Evolutionary conservation across 2,797 vertebrate genomes (phyloP), one percentile per base, ranked within the genome.

Genomic region (Psittacula echo): DNA sequence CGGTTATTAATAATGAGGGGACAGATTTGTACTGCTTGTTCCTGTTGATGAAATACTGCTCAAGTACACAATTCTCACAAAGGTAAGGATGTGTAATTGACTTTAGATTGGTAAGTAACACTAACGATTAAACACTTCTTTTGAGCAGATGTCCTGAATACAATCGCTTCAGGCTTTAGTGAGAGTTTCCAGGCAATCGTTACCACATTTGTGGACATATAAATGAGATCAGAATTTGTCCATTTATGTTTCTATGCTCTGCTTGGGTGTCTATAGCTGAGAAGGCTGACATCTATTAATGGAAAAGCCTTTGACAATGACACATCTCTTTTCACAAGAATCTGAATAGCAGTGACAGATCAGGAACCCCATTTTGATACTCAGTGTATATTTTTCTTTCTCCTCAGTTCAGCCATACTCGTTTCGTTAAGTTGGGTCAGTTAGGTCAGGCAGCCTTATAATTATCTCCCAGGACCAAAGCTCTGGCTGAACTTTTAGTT

Each of bases 381-480:
- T 94, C 51, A 56, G 85, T 65, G 87, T 92, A 94, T 86, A 92
- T 95, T 91, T 96, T 95, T 76, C 80, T 95, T 94, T 93, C 83
- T 94, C 87, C 50, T 84, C 60, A 79, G 89, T 94, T 93, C 79
- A 94, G 54, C 85, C 60, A 67, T 78, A 90, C 85, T 96, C 19
- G 0, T 94, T 96, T 94, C 60, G 78, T 92, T 95, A 94, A 44
- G 77, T 7, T 91, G 54, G 93, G 95, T 95, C 95, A 81, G 70
- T 74, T 79, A 87, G 93, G 85, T 94, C 95, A 94, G 87, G 56
- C 85, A 94, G 87, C 74, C 83, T 94, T 95, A n/a, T 88, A 96
- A 94, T 96, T 92, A 95, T 96, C 87, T 97, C 74, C 70, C 64
- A 85, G 77, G 68, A 94, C 94, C 94, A 96, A 90, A 96, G 93